Evolutionary conservation across 2,797 vertebrate genomes (phyloP).

Genomic region (Distichodus sexfasciatus): DNA sequence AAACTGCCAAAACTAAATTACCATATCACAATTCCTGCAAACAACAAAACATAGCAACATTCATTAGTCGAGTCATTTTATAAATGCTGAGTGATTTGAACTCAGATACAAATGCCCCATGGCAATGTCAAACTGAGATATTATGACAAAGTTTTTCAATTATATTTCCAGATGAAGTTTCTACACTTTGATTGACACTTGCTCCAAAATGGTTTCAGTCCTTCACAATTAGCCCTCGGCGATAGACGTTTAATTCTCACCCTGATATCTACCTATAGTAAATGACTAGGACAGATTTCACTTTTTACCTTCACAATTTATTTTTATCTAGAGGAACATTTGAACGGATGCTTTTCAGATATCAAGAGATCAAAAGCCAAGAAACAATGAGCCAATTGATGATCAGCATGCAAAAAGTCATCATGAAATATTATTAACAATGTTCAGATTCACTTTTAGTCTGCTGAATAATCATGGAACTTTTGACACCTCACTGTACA

Average conservation of each 20-base stretch:
- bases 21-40: too few species aligned
- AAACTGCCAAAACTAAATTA: too few species aligned
- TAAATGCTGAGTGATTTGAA: neutral
- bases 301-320: slow-evolving; percentile 13
- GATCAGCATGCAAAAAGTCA: too few species aligned
- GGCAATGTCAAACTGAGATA: slow-evolving; percentile 38
- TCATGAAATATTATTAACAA: too few species aligned
- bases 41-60: neutral
- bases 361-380: neutral
- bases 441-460: too few species aligned
- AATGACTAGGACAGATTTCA: slow-evolving; percentile 37
- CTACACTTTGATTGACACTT: slow-evolving; percentile 45
- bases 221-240: slow-evolving; percentile 40
- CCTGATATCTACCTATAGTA: slow-evolving; percentile 27
- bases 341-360: neutral
- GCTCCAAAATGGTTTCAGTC: slow-evolving; percentile 29
- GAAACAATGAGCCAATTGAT: too few species aligned
- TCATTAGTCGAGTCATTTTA: neutral
- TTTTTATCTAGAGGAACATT: neutral
- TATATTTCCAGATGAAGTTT: slow-evolving; percentile 35
- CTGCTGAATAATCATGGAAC: too few species aligned
- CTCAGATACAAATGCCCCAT: slow-evolving; percentile 23
- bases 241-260: slow-evolving; percentile 32
- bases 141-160: slow-evolving; percentile 44
- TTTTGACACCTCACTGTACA: too few species aligned